Evolutionary conservation across 2,113 vertebrate species (phyloP).

Genomic region (rat (Rattus norvegicus)): DNA sequence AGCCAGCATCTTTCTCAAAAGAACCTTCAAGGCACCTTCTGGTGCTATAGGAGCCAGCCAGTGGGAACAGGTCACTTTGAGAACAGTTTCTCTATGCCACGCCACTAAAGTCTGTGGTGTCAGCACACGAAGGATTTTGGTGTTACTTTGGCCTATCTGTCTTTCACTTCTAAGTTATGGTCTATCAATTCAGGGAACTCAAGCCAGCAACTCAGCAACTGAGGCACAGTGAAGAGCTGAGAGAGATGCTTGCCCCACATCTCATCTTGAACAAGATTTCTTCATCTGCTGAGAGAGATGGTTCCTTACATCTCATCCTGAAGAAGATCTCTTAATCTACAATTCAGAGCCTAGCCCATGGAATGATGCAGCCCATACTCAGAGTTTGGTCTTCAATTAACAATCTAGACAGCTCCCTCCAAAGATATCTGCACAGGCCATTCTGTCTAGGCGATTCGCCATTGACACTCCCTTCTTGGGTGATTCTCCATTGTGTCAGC

Average conservation of each 20-base stretch:
- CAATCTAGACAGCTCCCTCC: neutral
- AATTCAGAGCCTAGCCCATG: no score
- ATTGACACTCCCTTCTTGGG: no score
- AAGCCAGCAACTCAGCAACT: neutral
- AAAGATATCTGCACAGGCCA: neutral
- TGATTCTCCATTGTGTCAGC: neutral
- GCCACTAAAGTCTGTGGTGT: neutral
- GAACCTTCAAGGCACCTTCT: neutral
- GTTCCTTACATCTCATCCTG: neutral
- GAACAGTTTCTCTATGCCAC: neutral
- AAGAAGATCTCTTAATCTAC: neutral
- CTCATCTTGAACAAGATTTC: neutral
- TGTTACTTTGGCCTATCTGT: neutral
- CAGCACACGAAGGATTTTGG: neutral
- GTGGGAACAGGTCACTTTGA: neutral
- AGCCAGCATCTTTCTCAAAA: neutral
- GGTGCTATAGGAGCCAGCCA: no score
- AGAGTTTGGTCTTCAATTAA: neutral
- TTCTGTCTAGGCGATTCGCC: neutral
- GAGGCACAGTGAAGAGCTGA: neutral
- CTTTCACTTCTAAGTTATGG: no score
- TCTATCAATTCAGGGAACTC: neutral
- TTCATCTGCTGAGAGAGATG: neutral
- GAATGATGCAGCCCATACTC: neutral
- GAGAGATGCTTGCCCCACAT: neutral